Percentiles rank a stretch among this genome's conserved stretches.
Evolutionary conservation across 2,888 invertebrate species (phyloP).

Genomic region (Norana najaformis): DNA sequence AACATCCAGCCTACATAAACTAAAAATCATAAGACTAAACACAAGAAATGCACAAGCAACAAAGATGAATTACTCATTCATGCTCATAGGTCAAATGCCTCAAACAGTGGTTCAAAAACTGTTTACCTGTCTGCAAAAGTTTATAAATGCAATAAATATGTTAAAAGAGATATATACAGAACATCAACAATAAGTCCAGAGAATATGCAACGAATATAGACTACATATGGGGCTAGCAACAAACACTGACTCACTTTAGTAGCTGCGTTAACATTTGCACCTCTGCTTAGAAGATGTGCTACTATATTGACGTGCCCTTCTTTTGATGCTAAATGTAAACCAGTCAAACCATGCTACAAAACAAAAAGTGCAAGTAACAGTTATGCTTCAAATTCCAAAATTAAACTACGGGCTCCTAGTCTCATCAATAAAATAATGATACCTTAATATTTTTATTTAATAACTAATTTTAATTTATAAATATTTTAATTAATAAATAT

Average conservation of each 20-base stretch:
- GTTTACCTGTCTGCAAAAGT: too few species aligned
- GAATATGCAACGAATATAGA: background rate
- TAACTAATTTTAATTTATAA: too few species aligned
- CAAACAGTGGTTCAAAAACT: too few species aligned
- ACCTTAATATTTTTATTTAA: too few species aligned
- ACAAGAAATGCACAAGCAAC: too few species aligned
- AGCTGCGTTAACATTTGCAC: conserved; percentile 84
- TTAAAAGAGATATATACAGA: too few species aligned
- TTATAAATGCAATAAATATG: too few species aligned
- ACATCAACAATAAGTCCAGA: background rate
- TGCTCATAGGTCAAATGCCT: too few species aligned
- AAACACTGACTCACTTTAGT: conserved; percentile 70
- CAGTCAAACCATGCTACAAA: conserved; percentile 68
- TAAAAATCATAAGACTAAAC: too few species aligned
- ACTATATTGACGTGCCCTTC: conserved; percentile 98
- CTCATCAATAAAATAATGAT: background rate
- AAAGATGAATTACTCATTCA: too few species aligned
- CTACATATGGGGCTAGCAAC: background rate
- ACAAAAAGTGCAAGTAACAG: background rate
- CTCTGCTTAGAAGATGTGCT: conserved; percentile 89
- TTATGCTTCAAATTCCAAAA: background rate
- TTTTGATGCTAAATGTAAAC: conserved; percentile 94
- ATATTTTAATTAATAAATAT: too few species aligned
- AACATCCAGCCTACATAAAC: too few species aligned
- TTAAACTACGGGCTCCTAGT: background rate